These are phyloP conservation scores for Echeneis naucrates DNA, from an alignment of 2,797 vertebrate genomes.

Conservation along the genomic window DNA sequence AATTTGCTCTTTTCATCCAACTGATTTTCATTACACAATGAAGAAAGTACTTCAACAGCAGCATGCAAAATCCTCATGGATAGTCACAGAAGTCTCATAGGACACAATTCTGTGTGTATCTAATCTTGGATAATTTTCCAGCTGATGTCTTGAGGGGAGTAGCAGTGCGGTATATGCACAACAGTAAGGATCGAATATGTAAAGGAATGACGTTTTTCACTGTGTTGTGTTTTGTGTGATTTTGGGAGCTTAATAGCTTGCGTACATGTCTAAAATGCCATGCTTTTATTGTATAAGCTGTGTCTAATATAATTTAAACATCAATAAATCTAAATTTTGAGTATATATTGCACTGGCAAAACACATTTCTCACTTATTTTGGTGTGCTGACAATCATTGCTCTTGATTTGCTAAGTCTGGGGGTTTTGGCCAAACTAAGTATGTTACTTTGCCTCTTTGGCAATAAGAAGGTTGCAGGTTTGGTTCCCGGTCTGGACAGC, in stretches of 20 bases:
- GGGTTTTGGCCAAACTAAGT: background rate
- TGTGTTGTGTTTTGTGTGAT: constrained; percentile 40
- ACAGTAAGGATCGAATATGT: background rate
- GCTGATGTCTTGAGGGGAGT: background rate
- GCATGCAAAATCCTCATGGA: background rate
- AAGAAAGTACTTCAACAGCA: background rate
- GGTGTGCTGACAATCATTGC: background rate
- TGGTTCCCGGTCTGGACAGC: too few species aligned
- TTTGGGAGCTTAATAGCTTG: background rate
- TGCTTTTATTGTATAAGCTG: constrained; percentile 13
- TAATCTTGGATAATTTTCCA: background rate
- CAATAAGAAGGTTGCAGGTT: too few species aligned
- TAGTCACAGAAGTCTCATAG: background rate
- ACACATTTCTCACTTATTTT: background rate
- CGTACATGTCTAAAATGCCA: background rate
- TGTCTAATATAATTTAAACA: constrained; percentile 22
- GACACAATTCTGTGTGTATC: background rate
- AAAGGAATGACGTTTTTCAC: constrained; percentile 1
- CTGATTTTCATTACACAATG: background rate
- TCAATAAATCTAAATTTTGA: constrained; percentile 30
- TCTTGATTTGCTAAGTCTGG: background rate
- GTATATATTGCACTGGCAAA: background rate
- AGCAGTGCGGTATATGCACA: background rate
- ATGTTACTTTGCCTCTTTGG: background rate
- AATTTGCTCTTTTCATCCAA: background rate